Percentiles rank a stretch among this genome's conserved stretches.
Evolutionary conservation across 92 coral and sea anemone genomes (phyloP).

Genomic region (Porites lobata): DNA sequence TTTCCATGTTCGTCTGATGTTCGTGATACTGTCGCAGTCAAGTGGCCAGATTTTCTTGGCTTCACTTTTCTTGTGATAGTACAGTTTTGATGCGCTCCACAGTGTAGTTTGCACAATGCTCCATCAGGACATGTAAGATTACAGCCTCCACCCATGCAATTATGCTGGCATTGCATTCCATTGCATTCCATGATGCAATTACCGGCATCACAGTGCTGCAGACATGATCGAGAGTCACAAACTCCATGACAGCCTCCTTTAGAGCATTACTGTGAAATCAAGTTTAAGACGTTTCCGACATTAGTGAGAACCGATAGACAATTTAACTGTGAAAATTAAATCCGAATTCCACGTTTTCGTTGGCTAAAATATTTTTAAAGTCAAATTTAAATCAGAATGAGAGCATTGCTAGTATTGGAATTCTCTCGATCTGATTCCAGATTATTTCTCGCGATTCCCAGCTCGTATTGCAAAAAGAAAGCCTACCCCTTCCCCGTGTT

Average conservation of each 20-base stretch:
- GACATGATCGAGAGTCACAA: slow-evolving; percentile 31
- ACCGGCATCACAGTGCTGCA: slow-evolving; percentile 35
- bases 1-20: not conserved
- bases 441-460: too few species aligned
- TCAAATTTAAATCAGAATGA: too few species aligned
- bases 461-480: too few species aligned
- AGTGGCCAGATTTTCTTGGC: not conserved
- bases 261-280: slow-evolving; percentile 38
- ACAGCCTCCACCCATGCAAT: slow-evolving; percentile 46
- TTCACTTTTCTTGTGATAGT: slow-evolving; percentile 3
- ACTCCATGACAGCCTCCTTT: slow-evolving; percentile 24
- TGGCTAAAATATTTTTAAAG: too few species aligned
- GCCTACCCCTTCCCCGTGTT: too few species aligned
- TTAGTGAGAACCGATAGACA: not conserved
- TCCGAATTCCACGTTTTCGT: too few species aligned
- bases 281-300: not conserved
- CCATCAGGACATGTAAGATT: slow-evolving; percentile 1
- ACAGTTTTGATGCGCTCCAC: slow-evolving; percentile 12
- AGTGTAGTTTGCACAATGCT: slow-evolving; percentile 36
- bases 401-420: too few species aligned
- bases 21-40: too few species aligned
- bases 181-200: slow-evolving; percentile 32
- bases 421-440: too few species aligned
- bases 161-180: slow-evolving; percentile 33
- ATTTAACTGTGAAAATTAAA: too few species aligned